Evolutionary conservation across 2,888 invertebrate genomes (phyloP), one percentile per base, ranked within the genome.

Genomic region (Agrochola circellaris): DNA sequence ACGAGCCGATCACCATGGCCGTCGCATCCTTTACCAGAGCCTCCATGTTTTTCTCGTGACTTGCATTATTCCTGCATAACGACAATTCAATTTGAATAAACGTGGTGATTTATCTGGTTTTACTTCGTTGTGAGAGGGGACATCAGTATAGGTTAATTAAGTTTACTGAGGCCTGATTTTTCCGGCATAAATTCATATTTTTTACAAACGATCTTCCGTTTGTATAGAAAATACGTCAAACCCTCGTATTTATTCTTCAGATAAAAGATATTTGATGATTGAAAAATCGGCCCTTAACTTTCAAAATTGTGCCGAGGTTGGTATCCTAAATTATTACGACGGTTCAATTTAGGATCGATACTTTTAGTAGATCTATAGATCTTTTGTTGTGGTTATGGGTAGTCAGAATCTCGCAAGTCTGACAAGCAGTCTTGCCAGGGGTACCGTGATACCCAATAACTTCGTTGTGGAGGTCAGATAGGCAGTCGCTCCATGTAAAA

Each of bases 21-120:
- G 91, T 94, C 1, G 96, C 97, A 75, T 97, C 97, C 66, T 97
- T 95, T 38, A 97, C 91, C 51, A 97, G 90, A 0, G 97, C 97
- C 7, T 91, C 92, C 96, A 97, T 97, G 77, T 96, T 96, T 76
- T 96, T 96, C 34, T 93, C 92, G 48, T 93, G 42, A 0, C 95
- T 92, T 1, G 96, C 96, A 81, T 97, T 97, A 13, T 92, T 87
- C 73, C 97, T 97, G 88, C 7, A 89, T 77, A 64, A 38, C 4
- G 4, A 38, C 11, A 38, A n/a, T 34, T n/a, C 11, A 11, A 56
- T 20, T 34, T 38, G 20, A 68, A 38, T n/a, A 58, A 68, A 54
- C 11, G 7, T 20, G 7, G 7, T n/a, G 20, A 20, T 60, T 60
- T 60, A 9, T 34, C 30, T 20, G 34, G 30, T 34, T 9, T 58